Conservation (phyloP, 2,888 invertebrate species). For the Drosophila acutilabella region DNA sequence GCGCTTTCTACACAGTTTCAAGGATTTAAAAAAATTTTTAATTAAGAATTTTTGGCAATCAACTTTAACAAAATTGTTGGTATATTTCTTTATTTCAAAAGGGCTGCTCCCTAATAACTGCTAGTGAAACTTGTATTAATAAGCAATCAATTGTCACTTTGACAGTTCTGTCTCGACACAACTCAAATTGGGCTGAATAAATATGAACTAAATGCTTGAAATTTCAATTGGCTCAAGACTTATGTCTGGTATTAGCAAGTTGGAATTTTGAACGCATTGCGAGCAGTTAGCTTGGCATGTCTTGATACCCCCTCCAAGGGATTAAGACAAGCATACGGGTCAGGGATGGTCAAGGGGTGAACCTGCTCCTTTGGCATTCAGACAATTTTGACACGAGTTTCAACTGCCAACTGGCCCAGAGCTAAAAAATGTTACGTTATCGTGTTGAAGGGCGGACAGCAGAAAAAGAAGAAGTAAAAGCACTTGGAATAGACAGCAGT, state of each 20-base stretch:
- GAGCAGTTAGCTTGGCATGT: slow-evolving; percentile 50
- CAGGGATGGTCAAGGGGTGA: slow-evolving; percentile 2
- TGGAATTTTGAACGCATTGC: slow-evolving; percentile 59
- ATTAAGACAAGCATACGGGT: not conserved
- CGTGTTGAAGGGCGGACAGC: not conserved
- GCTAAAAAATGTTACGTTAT: slow-evolving; percentile 8
- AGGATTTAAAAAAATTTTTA: too few species aligned
- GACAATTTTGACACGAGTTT: slow-evolving; percentile 54
- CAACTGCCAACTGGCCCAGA: slow-evolving; percentile 23
- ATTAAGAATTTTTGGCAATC: too few species aligned
- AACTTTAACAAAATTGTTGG: too few species aligned
- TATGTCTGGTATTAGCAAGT: slow-evolving; percentile 6
- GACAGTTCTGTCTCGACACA: not conserved
- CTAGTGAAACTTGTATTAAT: not conserved
- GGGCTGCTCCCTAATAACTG: too few species aligned
- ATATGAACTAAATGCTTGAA: slow-evolving; percentile 1
- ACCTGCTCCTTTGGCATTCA: slow-evolving; percentile 41
- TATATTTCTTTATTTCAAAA: too few species aligned
- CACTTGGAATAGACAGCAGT: slow-evolving; percentile 7
- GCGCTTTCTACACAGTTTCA: too few species aligned
- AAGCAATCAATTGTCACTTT: not conserved
- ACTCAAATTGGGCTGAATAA: not conserved
- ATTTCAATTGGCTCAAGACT: slow-evolving; percentile 31
- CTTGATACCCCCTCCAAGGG: not conserved
- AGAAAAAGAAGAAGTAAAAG: slow-evolving; percentile 6